Conservation (phyloP, 2,113 vertebrate genomes). For the Telmatochromis bifrenatus region DNA sequence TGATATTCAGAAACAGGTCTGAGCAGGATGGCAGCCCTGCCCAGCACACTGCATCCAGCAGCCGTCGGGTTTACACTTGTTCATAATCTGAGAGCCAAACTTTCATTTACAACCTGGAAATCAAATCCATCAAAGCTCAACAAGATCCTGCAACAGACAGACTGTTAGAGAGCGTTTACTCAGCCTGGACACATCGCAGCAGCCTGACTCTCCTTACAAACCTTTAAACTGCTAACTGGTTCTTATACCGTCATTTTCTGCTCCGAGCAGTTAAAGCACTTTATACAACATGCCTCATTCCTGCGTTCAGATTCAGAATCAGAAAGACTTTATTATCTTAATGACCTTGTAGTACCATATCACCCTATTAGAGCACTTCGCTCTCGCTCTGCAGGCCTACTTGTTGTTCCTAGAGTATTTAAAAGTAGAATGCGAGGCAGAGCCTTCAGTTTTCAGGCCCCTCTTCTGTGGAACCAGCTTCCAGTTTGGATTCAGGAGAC, state of each 20-base stretch:
- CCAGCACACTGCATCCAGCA: background rate
- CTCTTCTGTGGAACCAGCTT: no score
- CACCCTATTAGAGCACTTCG: no score
- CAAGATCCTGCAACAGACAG: background rate
- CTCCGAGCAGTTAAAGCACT: background rate
- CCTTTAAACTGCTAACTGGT: background rate
- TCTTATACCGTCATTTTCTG: accelerated
- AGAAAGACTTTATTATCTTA: background rate
- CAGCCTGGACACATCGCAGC: background rate
- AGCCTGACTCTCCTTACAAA: background rate
- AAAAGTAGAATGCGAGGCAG: no score
- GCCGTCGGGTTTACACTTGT: background rate
- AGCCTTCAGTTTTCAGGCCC: no score
- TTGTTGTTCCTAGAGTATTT: no score
- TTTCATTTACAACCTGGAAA: background rate
- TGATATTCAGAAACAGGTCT: background rate
- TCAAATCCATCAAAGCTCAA: background rate
- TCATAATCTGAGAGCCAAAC: background rate
- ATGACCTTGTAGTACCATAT: no score
- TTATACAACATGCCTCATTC: background rate
- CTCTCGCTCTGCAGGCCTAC: accelerated
- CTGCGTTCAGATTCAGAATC: background rate
- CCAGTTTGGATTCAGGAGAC: no score
- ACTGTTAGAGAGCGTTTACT: no score
- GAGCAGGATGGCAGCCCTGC: background rate